Conservation (phyloP, 2,888 invertebrate species). For the Mythimna vitellina region DNA sequence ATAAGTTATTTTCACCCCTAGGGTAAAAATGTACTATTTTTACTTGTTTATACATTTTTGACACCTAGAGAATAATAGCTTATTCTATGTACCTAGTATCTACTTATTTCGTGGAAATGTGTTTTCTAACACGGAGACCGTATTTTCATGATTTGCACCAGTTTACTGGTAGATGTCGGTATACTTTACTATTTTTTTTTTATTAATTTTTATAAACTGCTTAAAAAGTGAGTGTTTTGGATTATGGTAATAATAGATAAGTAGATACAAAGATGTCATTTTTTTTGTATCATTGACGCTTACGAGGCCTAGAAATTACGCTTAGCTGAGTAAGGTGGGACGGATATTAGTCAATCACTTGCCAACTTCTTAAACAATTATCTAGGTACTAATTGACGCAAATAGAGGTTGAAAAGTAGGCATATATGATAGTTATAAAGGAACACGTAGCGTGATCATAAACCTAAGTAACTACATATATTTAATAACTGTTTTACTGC, state of each 20-base stretch:
- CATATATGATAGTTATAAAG: not conserved
- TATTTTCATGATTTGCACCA: not conserved
- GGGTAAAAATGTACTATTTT: too few species aligned
- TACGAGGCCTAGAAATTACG: not conserved
- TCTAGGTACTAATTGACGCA: too few species aligned
- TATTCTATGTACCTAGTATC: not conserved
- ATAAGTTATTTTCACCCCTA: too few species aligned
- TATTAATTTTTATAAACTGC: not conserved
- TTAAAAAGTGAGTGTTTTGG: not conserved
- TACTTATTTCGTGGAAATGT: not conserved
- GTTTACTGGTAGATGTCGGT: not conserved
- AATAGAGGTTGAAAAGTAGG: not conserved
- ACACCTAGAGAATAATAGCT: not conserved
- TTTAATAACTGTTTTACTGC: not conserved
- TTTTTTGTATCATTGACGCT: not conserved
- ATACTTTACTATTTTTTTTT: not conserved
- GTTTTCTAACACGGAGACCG: not conserved
- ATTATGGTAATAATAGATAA: not conserved
- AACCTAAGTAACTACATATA: not conserved
- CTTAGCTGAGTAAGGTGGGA: constrained; percentile 5
- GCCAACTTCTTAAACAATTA: not conserved
- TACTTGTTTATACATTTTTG: not conserved
- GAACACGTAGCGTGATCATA: not conserved
- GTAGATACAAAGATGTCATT: too few species aligned
- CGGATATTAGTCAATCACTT: not conserved